phyloP scores from a whole-genome alignment of 2,888 invertebrate genomes.

The Pseudococcus longispinus region DNA sequence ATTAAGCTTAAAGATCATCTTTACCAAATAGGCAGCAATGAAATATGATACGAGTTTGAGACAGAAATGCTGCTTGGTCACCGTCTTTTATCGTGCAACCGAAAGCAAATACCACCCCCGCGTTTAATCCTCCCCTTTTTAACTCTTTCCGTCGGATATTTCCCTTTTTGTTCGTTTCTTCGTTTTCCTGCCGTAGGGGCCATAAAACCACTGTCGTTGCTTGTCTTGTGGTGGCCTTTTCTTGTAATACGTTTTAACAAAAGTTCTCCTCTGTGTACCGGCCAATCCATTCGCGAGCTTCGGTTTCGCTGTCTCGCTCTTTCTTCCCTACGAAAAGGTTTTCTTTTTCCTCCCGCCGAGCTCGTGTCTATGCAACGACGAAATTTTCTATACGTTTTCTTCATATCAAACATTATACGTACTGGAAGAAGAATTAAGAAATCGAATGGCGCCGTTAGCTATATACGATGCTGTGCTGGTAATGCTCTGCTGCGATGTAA shows the following conservation, averaged over 20 bases:
- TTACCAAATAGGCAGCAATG: slow-evolving; percentile 56
- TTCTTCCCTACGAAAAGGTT: background rate
- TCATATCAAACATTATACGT: slow-evolving; percentile 17
- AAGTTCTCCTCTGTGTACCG: slow-evolving; percentile 41
- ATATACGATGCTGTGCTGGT: background rate
- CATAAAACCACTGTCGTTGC: slow-evolving; percentile 55
- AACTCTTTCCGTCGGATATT: slow-evolving; percentile 55
- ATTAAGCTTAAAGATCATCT: slow-evolving; percentile 56
- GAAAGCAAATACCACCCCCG: slow-evolving; percentile 54
- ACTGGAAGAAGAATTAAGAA: slow-evolving; percentile 23
- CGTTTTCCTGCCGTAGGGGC: slow-evolving; percentile 55
- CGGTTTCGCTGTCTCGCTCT: background rate
- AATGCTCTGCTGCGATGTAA: background rate
- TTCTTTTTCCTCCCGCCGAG: background rate
- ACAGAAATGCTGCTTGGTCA: slow-evolving; percentile 56
- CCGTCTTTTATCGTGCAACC: slow-evolving; percentile 52
- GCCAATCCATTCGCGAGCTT: background rate
- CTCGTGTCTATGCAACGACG: background rate
- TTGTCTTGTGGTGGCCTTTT: slow-evolving; percentile 55
- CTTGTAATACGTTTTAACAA: slow-evolving; percentile 55
- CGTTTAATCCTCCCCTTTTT: slow-evolving; percentile 40
- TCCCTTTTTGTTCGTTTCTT: slow-evolving; percentile 55
- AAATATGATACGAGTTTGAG: slow-evolving; percentile 53
- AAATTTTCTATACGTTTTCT: background rate
- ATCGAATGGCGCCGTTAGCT: slow-evolving; percentile 39